These are phyloP conservation scores for Carassius auratus DNA, from an alignment of 2,113 vertebrate genomes.

Conservation along the genomic window DNA sequence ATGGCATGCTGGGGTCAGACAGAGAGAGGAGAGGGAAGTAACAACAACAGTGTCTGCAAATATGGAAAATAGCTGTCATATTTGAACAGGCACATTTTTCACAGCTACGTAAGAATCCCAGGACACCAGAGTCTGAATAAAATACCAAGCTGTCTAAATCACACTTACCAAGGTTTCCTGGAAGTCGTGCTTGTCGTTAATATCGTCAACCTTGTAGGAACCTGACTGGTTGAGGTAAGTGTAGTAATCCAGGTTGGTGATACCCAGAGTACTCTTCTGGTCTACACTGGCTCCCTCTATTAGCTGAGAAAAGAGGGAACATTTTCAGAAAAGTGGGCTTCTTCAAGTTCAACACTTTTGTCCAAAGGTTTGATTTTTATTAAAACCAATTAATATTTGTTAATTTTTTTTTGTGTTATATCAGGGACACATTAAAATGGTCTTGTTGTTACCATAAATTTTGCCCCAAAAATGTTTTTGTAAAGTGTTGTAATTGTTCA, in stretches of 20 bases:
- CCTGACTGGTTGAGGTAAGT: conserved; percentile 94
- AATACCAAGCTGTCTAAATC: background rate
- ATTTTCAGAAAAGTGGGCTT: background rate
- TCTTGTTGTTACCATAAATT: background rate
- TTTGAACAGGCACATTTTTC: background rate
- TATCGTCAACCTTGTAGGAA: conserved; percentile 98
- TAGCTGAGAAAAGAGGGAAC: conserved; percentile 71
- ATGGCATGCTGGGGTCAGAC: conserved; percentile 85
- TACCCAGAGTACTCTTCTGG: conserved; percentile 88
- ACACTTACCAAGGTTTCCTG: conserved; percentile 88
- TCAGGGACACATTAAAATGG: background rate
- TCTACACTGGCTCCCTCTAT: conserved; percentile 91
- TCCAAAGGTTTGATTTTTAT: background rate
- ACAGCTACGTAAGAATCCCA: background rate
- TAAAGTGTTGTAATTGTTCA: too few relatives aligned
- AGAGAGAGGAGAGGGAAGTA: background rate
- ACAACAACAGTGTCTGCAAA: background rate
- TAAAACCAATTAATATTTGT: background rate
- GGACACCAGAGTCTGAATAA: background rate
- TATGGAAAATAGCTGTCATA: conserved; percentile 14
- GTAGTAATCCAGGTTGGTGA: conserved; percentile 95
- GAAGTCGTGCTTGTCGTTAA: conserved; percentile 91
- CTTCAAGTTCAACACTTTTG: background rate
- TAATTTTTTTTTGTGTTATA: background rate
- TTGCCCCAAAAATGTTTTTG: too few relatives aligned